Base-by-base conservation (phyloP, 1,140 invertebrate species). In the Gonioctena quinquepunctata region DNA sequence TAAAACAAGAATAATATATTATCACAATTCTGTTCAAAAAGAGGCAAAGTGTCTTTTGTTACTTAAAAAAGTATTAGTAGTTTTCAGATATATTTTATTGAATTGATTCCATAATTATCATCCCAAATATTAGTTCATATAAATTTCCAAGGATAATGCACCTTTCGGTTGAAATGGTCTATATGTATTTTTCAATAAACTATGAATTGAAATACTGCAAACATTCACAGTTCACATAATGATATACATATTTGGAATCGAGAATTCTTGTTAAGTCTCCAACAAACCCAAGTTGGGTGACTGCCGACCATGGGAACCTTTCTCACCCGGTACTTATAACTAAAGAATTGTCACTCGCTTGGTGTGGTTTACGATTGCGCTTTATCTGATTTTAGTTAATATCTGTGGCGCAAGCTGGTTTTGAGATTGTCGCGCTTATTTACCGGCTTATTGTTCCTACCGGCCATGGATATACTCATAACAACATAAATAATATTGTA, bases 361-460 rank as follows among this genome's bases (percentile, higher is more conserved):
- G 25, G 16, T 28, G 66, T 67, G 66, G 25, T 67, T 67, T 59
- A 67, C 66, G 66, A 59, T 67, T 42, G 66, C 23, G 21, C 11
- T 60, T 67, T 67, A 67, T 67, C 66, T 67, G 66, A 67, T 67
- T 67, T 48, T 50, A 67, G 56, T 60, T 60, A 59, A 18, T 54
- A 67, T 67, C 56, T 18, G 66, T 42, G 28, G 16, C 25, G 52
- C 52, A 66, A 54, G 48, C 48, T 66, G 11, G 63, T 26, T 66
- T 27, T 19, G 42, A 18, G 62, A 65, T 62, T 62, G 60, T 62
- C 33, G 27, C 27, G 7, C 27, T 21, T 62, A 62, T 62, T 62
- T 62, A 62, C 60, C 42, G 18, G 7, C 26, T 26, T 22, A 62
- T 62, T 62, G 60, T 62, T 62, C 56, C 11, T 11, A 42, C 16